Evolutionary conservation across 1,140 invertebrate genomes (phyloP), one percentile per base, ranked within the genome.

Genomic region (Pachypeltis micranthus): DNA sequence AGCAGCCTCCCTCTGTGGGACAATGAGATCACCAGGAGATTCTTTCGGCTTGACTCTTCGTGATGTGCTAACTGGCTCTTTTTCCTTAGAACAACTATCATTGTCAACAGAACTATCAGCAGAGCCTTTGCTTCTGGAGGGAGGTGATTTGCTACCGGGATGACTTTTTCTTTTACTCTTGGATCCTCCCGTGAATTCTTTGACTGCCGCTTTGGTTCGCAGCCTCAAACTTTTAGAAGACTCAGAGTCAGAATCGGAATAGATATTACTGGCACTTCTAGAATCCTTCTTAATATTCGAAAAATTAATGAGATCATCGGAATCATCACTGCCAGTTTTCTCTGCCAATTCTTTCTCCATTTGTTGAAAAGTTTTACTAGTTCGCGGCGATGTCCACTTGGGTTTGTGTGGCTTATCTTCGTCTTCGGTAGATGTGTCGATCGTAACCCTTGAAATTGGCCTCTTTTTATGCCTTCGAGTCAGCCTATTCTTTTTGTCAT

Each of bases 1-100:
- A 19, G 91, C 90, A 23, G 91, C 90, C 74, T 92, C 87, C 59
- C 91, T 77, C 72, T 93, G 91, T 0, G 90, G 91, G n/a, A 93
- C 90, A 68, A 93, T 91, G 29, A 92, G 76, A 69, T 90, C 82
- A 34, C 88, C 85, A 23, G 88, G 83, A 63, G 78, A 76, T 21
- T 64, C 66, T 64, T 67, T 69, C 67, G 85, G 83, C 70, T 84
- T 84, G 65, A 78, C 78, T 44, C 64, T 65, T 23, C 54, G 66
- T 4, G 75, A 69, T 29, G 74, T 71, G 67, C 80, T 81, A 34
- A 79, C 72, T 67, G 79, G 80, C 68, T 81, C 80, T 69, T 82
- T 84, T 65, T 79, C 75, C 65, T 75, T 74, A 14, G 64, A 47
- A 16, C 60, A 64, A 62, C 73, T 70, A 55, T 75, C 72, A 29